Evolutionary conservation across 2,797 vertebrate species (phyloP), one percentile per base, ranked within the genome.

Genomic region (Cynodonichthys magdalenae): DNA sequence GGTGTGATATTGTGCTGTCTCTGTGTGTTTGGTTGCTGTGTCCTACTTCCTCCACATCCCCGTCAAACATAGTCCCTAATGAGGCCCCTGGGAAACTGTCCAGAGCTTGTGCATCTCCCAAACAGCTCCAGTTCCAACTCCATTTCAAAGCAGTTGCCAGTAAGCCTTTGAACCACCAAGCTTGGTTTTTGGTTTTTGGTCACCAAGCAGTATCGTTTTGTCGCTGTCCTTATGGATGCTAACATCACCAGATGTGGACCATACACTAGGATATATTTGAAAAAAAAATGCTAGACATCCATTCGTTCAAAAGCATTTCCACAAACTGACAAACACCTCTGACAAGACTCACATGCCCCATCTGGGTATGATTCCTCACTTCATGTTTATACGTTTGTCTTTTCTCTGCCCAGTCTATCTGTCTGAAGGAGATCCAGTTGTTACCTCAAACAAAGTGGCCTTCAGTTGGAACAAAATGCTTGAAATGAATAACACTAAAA

Each of bases 61-160:
- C 75, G 69, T 79, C 76, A 80, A 63, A 74, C 79, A 71, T 46
- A 63, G 79, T 77, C 78, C 67, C 58, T 92, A 92, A 93, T 89
- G 86, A 92, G 90, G 80, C 92, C 77, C 82, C 53, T 79, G 90
- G 90, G 90, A 91, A 83, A 64, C 47, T 41, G 74, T 73, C 72
- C 77, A 79, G 77, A 71, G 71, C 66, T 61, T 54, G 59, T 68
- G 58, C 27, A 74, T 80, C 71, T 80, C 75, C 71, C 75, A 80
- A 81, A 79, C 34, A 0, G 50, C 53, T 75, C 71, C 69, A 68
- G 75, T 79, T 81, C 77, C 81, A 87, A 63, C 50, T 69, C 77
- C 15, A 27, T 79, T 86, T 79, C 79, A 88, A 82, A 80, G 78
- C 71, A 39, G 56, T 27, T 77, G 70, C 59, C 63, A 79, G 78